A percentile compares a stretch with the other conserved stretches of the same genome.
These are phyloP conservation scores for Chaitophorus viminalis DNA, from an alignment of 2,888 invertebrate species.

Conservation along the genomic window DNA sequence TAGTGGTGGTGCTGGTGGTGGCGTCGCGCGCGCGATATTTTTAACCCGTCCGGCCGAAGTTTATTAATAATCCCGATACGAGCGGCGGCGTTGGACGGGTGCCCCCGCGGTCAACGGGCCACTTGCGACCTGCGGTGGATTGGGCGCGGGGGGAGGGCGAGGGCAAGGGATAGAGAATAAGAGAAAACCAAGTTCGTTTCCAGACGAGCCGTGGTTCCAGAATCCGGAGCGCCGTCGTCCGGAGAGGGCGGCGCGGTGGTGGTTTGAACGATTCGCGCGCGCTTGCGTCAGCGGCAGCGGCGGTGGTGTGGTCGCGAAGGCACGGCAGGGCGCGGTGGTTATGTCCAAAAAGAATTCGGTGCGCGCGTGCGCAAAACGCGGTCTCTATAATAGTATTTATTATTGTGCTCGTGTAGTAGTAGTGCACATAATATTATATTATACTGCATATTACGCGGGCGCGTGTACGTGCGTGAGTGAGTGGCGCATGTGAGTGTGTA, in stretches of 20 bases:
- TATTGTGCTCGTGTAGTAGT: neutral
- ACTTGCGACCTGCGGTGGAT: neutral
- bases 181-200: neutral
- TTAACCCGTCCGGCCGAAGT: conserved; percentile 46
- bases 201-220: neutral
- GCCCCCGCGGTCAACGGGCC: neutral
- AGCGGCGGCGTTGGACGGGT: neutral
- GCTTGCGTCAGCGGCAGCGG: neutral
- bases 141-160: neutral
- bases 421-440: neutral
- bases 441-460: neutral
- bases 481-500: neutral
- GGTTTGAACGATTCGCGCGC: neutral
- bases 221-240: neutral
- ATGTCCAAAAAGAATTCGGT: neutral
- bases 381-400: no score
- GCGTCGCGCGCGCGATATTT: conserved; percentile 33
- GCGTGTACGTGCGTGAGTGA: neutral
- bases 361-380: neutral
- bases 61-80: conserved; percentile 55
- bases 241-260: neutral
- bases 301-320: neutral
- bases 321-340: neutral
- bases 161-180: no score
- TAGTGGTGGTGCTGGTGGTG: neutral